Conservation (phyloP, 2,888 invertebrate genomes). For the Synergus itoensis region DNA sequence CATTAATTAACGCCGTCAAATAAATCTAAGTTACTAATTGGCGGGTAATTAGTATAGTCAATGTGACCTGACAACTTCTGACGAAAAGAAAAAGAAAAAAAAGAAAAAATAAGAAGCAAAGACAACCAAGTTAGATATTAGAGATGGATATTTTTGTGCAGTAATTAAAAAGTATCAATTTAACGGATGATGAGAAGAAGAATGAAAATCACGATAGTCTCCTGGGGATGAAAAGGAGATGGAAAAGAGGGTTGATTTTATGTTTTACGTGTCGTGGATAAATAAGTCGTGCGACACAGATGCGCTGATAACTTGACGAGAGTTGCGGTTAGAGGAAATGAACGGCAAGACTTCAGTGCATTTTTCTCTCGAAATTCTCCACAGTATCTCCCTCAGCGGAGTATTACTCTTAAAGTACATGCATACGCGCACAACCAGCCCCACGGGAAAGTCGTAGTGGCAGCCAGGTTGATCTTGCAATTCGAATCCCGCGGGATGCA, state of each 20-base stretch:
- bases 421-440: conserved; percentile 15
- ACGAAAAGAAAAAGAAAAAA: not conserved
- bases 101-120: not conserved
- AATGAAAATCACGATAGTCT: conserved; percentile 50
- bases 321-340: conserved; percentile 40
- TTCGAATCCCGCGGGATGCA: conserved; percentile 54
- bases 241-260: conserved; percentile 47
- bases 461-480: conserved; percentile 60
- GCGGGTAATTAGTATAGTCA: conserved; percentile 73
- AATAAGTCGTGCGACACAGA: conserved; percentile 54
- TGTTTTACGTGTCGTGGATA: conserved; percentile 50
- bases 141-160: conserved; percentile 11
- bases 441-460: conserved; percentile 22
- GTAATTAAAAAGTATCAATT: conserved; percentile 2
- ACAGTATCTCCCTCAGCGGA: not conserved
- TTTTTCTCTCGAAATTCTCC: not conserved
- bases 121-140: conserved; percentile 5
- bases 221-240: conserved; percentile 43
- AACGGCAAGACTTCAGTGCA: conserved; percentile 32
- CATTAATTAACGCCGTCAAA: conserved; percentile 75
- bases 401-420: conserved; percentile 9
- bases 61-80: conserved; percentile 64
- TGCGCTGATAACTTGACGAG: conserved; percentile 55
- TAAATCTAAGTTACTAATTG: conserved; percentile 74
- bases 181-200: conserved; percentile 20